phyloP scores from a whole-genome alignment of 2,888 invertebrate genomes.

The Punctoribates punctum region DNA sequence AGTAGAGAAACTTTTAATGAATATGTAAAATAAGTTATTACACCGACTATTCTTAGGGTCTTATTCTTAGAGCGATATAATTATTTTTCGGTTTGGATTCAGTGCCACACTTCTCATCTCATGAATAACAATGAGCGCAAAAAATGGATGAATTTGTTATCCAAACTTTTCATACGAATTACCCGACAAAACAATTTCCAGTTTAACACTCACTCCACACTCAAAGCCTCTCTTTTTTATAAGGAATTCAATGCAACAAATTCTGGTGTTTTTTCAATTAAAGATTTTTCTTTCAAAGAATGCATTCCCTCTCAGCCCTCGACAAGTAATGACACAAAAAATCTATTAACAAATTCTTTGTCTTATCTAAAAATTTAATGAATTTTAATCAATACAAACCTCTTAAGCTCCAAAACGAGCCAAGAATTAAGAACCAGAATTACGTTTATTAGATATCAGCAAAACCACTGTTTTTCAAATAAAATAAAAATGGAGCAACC shows the following conservation, averaged over 20 bases:
- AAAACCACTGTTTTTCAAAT: no score
- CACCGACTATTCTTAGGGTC: background rate
- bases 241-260: no score
- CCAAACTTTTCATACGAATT: background rate
- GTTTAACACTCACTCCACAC: background rate
- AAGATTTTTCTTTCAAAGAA: no score
- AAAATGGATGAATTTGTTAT: background rate
- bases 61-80: background rate
- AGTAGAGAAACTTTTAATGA: conserved; percentile 4
- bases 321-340: no score
- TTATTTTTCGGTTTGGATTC: conserved; percentile 13
- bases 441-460: no score
- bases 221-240: background rate
- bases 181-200: background rate
- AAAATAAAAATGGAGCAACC: no score
- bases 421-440: no score
- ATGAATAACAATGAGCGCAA: conserved; percentile 27
- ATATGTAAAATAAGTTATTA: conserved; percentile 30
- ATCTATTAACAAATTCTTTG: no score
- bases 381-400: no score
- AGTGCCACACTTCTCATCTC: conserved; percentile 3
- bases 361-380: no score
- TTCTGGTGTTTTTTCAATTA: no score
- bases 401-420: no score
- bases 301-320: background rate